These are phyloP conservation scores for Coecobrya sp. DNA, from an alignment of 2,888 invertebrate genomes.

Conservation along the genomic window DNA sequence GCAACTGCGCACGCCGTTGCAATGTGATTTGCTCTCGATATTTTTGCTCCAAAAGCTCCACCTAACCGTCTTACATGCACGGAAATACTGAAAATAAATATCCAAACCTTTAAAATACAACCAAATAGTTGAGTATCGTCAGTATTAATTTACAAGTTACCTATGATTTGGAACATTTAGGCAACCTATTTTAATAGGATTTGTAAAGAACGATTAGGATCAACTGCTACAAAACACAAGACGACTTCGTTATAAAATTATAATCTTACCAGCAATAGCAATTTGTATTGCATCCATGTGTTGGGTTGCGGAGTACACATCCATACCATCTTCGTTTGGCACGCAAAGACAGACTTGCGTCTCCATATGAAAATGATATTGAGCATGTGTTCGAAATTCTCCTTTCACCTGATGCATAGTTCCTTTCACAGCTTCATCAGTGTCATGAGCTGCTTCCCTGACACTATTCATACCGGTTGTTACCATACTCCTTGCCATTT, in stretches of 20 bases:
- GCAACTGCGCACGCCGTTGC: slow-evolving; percentile 91
- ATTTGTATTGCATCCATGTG: slow-evolving; percentile 90
- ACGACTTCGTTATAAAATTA: background rate
- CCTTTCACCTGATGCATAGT: slow-evolving; percentile 89
- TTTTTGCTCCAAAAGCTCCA: slow-evolving; percentile 42
- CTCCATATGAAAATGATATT: slow-evolving; percentile 94
- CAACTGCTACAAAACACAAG: background rate
- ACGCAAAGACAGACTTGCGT: slow-evolving; percentile 91
- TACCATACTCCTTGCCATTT: slow-evolving; percentile 12
- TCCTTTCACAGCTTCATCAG: background rate
- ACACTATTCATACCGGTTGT: background rate
- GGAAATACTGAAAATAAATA: slow-evolving; percentile 15
- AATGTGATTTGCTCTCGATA: slow-evolving; percentile 22
- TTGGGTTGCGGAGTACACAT: slow-evolving; percentile 90
- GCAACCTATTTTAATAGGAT: slow-evolving; percentile 42
- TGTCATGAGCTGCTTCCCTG: background rate
- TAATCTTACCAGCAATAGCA: slow-evolving; percentile 88
- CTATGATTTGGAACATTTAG: slow-evolving; percentile 56
- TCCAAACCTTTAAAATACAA: background rate
- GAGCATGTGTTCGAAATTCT: slow-evolving; percentile 89
- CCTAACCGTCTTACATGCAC: slow-evolving; percentile 19
- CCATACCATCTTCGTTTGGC: slow-evolving; percentile 91
- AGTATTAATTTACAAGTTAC: background rate
- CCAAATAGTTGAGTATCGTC: too few relatives aligned
- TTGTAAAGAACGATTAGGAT: background rate